Evolutionary conservation across 2,888 invertebrate genomes (phyloP), one percentile per base, ranked within the genome.

Genomic region (Ochropacha duplaris): DNA sequence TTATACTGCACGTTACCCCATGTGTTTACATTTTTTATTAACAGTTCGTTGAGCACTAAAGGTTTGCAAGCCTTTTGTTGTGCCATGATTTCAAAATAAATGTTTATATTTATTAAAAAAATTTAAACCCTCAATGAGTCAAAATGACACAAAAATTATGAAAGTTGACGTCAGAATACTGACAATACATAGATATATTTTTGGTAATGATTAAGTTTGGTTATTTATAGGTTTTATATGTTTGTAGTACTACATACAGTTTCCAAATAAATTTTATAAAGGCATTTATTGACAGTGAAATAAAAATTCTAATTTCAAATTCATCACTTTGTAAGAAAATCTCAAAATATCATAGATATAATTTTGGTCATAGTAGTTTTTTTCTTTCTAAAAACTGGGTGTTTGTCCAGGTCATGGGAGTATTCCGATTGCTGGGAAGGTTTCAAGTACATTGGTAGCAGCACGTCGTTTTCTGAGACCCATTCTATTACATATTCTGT

Each of bases 1-100:
- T 90, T 92, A 59, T 92, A 93, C 61, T 92, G 88, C 11, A 93
- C 90, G 56, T 92, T 92, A 0, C 92, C 93, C 92, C 92, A 93
- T 0, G 85, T 86, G 62, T 92, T 93, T 14, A 92, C 83, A 70
- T 92, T 92, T 54, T 87, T 76, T 54, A 92, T 80, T 12, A 92
- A 64, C 22, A 92, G 66, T 0, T 90, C 84, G 61, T 92, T 81
- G 8, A 91, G 65, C 14, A 73, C 73, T 2, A 85, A 57, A 0
- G 86, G 87, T 56, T 86, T 83, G 54, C 66, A 69, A 5, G 76
- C 60, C 58, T 78, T 78, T 5, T 74, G 59, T 61, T 76, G 65
- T 0, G 81, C 51, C 89, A 89, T 88, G 50, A 44, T 76, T 36
- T 50, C 44, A 8, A 28, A 14, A 52, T 49, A 8, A 24, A 34